Conservation (phyloP, 2,888 invertebrate species). For the Tenthredo scrophulariae region DNA sequence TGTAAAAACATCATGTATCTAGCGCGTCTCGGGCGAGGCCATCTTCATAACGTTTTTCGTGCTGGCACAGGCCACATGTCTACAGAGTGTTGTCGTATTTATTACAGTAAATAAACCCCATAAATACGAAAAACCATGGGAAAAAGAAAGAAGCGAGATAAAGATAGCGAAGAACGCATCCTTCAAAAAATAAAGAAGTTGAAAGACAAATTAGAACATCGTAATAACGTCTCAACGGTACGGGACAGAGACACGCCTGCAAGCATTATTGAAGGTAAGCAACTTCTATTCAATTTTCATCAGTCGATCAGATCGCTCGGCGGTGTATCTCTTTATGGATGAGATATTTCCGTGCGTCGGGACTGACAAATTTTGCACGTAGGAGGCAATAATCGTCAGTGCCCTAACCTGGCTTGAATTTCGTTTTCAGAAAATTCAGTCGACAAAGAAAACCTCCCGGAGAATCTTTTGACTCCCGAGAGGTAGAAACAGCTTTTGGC, state of each 20-base stretch:
- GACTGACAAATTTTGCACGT: conserved; percentile 60
- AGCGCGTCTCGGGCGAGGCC: background rate
- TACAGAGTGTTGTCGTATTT: conserved; percentile 21
- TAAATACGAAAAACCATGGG: conserved; percentile 44
- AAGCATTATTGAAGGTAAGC: background rate
- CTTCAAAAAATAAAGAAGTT: conserved; percentile 17
- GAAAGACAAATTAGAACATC: conserved; percentile 36
- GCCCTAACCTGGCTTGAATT: conserved; percentile 48
- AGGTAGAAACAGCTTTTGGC: background rate
- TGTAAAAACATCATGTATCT: too few species aligned
- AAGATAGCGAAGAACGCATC: conserved; percentile 41
- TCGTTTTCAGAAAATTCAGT: conserved; percentile 27
- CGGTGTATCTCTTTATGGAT: conserved; percentile 49
- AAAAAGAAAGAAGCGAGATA: conserved; percentile 53
- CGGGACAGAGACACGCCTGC: background rate
- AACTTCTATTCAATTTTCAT: background rate
- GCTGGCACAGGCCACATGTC: conserved; percentile 53
- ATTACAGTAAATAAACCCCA: background rate
- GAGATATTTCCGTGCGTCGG: conserved; percentile 55
- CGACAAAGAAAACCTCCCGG: background rate
- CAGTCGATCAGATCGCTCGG: conserved; percentile 30
- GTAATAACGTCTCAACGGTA: conserved; percentile 21
- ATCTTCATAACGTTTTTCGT: conserved; percentile 58
- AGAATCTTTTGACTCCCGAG: background rate
- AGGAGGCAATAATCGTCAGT: conserved; percentile 60